Evolutionary conservation across 1,140 invertebrate species (phyloP).

Genomic region (Zaprionus vittiger): DNA sequence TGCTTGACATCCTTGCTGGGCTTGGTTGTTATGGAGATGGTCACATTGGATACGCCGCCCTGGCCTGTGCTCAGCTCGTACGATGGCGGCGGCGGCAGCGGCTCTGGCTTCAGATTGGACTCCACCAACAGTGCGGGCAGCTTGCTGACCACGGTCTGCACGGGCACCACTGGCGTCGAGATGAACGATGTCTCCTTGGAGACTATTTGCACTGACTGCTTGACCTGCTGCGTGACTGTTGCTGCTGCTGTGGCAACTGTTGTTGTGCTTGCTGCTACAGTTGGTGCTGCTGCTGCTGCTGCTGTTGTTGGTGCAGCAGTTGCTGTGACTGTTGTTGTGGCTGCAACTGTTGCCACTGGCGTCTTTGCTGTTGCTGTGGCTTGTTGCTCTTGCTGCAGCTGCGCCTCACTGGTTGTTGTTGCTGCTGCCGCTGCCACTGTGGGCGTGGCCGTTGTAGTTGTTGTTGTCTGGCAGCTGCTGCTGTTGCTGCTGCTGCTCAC

Average conservation of each 20-base stretch:
- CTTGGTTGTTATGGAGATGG: slow-evolving; percentile 72
- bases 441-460: slow-evolving; percentile 70
- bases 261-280: slow-evolving; percentile 2
- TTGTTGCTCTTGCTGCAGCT: slow-evolving; percentile 54
- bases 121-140: slow-evolving; percentile 29
- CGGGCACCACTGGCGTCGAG: slow-evolving; percentile 71
- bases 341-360: slow-evolving; percentile 27
- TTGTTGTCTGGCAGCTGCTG: slow-evolving; percentile 74
- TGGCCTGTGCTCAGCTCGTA: slow-evolving; percentile 68
- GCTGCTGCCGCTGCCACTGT: slow-evolving; percentile 50
- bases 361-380: slow-evolving; percentile 67
- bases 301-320: slow-evolving; percentile 35
- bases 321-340: slow-evolving; percentile 46
- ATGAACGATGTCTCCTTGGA: slow-evolving; percentile 84
- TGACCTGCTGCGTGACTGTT: slow-evolving; percentile 47
- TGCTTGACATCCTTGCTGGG: slow-evolving; percentile 51
- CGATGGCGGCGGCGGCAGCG: slow-evolving; percentile 56
- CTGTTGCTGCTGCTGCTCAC: slow-evolving; percentile 53
- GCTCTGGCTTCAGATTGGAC: slow-evolving; percentile 28
- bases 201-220: slow-evolving; percentile 80
- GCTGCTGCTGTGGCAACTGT: slow-evolving; percentile 30
- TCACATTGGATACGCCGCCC: slow-evolving; percentile 58
- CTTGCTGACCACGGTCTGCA: slow-evolving; percentile 26
- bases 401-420: slow-evolving; percentile 85
- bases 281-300: slow-evolving; percentile 30